Percentiles rank a stretch among this genome's conserved stretches.
phyloP scores from a whole-genome alignment of 2,113 vertebrate genomes.

The Brachyhypopomus gauderio region DNA sequence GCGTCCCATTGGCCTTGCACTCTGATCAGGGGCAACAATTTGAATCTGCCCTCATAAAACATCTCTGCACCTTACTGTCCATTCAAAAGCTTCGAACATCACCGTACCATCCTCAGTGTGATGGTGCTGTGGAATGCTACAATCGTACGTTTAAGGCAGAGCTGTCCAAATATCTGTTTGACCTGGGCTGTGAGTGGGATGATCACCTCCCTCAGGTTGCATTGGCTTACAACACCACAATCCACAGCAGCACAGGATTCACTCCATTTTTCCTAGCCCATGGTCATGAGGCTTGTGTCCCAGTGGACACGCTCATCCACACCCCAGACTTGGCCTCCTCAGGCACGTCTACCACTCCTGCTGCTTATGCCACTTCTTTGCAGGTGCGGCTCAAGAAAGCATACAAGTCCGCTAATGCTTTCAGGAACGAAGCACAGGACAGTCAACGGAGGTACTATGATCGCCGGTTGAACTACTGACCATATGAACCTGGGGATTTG shows the following conservation, averaged over 20 bases:
- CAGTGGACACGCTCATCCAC: neutral
- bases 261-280: slow-evolving; percentile 41
- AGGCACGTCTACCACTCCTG: slow-evolving; percentile 3
- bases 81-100: slow-evolving; percentile 15
- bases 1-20: slow-evolving; percentile 18
- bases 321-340: neutral
- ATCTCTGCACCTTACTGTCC: neutral
- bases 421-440: slow-evolving; percentile 6
- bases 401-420: neutral
- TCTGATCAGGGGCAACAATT: slow-evolving; percentile 11
- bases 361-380: no score
- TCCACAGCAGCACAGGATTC: slow-evolving; percentile 24
- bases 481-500: slow-evolving; percentile 23
- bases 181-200: no score
- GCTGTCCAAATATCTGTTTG: slow-evolving; percentile 38
- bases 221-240: slow-evolving; percentile 32
- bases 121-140: slow-evolving; percentile 25
- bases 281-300: slow-evolving; percentile 20
- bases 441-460: slow-evolving; percentile 16
- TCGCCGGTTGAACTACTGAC: slow-evolving; percentile 14
- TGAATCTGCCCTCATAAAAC: neutral
- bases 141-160: slow-evolving; percentile 26
- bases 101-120: slow-evolving; percentile 22
- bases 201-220: no score
- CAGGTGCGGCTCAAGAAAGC: neutral